phyloP scores from a whole-genome alignment of 2,113 vertebrate genomes.

The Spermophilus dauricus region DNA sequence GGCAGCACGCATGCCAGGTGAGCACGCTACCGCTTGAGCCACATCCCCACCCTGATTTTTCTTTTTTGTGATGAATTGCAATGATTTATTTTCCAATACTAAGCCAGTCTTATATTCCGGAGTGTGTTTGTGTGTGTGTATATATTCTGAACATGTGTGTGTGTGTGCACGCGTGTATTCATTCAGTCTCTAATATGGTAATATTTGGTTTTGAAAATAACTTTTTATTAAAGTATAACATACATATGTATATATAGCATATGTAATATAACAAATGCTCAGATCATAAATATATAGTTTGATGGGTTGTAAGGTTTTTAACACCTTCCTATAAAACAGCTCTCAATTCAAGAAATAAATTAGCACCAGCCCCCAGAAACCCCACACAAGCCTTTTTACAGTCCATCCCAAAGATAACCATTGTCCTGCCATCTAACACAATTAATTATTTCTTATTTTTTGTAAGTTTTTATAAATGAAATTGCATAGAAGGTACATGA shows the following conservation, averaged over 20 bases:
- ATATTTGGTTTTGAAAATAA: constrained; percentile 7
- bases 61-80: background rate
- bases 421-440: no score
- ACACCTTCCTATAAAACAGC: no score
- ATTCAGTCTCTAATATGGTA: background rate
- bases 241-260: background rate
- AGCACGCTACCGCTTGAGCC: no score
- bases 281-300: background rate
- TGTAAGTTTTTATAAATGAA: no score
- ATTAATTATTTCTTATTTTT: no score
- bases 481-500: no score
- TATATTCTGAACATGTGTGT: background rate
- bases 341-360: no score
- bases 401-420: no score
- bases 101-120: background rate
- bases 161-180: no score
- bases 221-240: background rate
- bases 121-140: background rate
- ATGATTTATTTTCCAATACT: background rate
- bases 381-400: no score
- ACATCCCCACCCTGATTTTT: background rate
- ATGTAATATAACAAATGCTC: background rate
- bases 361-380: no score
- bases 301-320: background rate
- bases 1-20: no score